Percentiles rank a stretch among this genome's conserved stretches.
Conservation (phyloP, 1,140 invertebrate species). For the Eumaeus atala region DNA sequence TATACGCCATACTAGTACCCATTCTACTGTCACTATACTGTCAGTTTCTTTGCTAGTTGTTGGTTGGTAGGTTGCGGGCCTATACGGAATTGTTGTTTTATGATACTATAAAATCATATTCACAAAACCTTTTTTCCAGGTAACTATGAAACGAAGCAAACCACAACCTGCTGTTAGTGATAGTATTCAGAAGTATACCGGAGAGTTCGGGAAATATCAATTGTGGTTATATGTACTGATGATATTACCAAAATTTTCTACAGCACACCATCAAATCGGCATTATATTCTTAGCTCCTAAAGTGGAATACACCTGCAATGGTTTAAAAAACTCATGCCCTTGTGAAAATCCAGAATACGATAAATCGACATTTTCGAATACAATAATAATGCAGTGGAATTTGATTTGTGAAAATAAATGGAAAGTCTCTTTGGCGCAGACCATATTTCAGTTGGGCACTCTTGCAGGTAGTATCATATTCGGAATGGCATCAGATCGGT, state of each 20-base stretch:
- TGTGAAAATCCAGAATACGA: constrained; percentile 78
- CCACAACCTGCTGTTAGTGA: constrained; percentile 18
- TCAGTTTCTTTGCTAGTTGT: no score
- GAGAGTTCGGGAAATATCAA: constrained; percentile 82
- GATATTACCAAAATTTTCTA: constrained; percentile 80
- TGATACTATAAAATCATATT: no score
- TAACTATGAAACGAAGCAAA: constrained; percentile 18
- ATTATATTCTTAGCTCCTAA: constrained; percentile 79
- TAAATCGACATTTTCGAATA: constrained; percentile 78
- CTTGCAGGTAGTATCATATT: constrained; percentile 65
- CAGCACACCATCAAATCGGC: constrained; percentile 81
- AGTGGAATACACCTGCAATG: constrained; percentile 61
- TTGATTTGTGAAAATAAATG: constrained; percentile 80
- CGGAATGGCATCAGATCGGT: constrained; percentile 72
- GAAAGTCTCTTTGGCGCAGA: constrained; percentile 80
- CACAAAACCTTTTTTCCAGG: no score
- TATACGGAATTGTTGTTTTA: no score
- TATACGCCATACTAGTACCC: no score
- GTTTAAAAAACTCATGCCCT: constrained; percentile 47
- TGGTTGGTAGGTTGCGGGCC: no score
- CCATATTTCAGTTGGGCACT: constrained; percentile 63
- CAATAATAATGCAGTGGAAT: constrained; percentile 83
- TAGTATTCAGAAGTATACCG: constrained; percentile 76
- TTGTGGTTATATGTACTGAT: constrained; percentile 77
- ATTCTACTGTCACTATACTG: no score